A percentile compares a stretch with the other conserved stretches of the same genome.
Evolutionary conservation across 1,140 invertebrate species (phyloP).

Genomic region (Drosophila paulistorum): DNA sequence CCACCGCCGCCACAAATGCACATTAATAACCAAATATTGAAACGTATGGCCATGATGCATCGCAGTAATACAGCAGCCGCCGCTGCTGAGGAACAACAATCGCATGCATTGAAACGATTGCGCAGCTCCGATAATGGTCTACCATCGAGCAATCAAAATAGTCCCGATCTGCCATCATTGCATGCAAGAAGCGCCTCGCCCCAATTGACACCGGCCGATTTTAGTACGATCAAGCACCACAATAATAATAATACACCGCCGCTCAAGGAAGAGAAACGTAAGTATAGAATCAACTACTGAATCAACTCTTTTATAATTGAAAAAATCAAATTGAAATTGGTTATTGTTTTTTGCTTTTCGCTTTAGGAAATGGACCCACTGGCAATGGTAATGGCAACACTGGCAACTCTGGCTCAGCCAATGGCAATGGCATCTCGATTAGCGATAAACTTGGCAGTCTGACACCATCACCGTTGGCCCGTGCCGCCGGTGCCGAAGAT

Average conservation of each 20-base stretch:
- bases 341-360: no score
- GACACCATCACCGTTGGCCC: slow-evolving; percentile 85
- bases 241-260: slow-evolving; percentile 85
- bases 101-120: slow-evolving; percentile 83
- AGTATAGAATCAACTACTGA: slow-evolving; percentile 26
- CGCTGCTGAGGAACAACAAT: slow-evolving; percentile 84
- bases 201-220: slow-evolving; percentile 88
- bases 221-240: slow-evolving; percentile 86
- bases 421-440: slow-evolving; percentile 75
- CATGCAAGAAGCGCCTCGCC: slow-evolving; percentile 82
- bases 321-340: no score
- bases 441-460: slow-evolving; percentile 78
- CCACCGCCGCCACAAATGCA: slow-evolving; percentile 71
- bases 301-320: background rate
- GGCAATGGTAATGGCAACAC: slow-evolving; percentile 72
- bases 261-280: slow-evolving; percentile 83
- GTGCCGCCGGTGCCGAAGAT: slow-evolving; percentile 84
- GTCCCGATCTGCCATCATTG: slow-evolving; percentile 79
- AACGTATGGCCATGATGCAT: slow-evolving; percentile 87
- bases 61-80: slow-evolving; percentile 84
- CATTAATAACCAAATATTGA: slow-evolving; percentile 87
- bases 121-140: slow-evolving; percentile 82
- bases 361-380: slow-evolving; percentile 45
- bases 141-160: slow-evolving; percentile 86
- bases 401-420: slow-evolving; percentile 80